Base-by-base conservation (phyloP, 1,140 invertebrate genomes). In the Solen grandis region DNA sequence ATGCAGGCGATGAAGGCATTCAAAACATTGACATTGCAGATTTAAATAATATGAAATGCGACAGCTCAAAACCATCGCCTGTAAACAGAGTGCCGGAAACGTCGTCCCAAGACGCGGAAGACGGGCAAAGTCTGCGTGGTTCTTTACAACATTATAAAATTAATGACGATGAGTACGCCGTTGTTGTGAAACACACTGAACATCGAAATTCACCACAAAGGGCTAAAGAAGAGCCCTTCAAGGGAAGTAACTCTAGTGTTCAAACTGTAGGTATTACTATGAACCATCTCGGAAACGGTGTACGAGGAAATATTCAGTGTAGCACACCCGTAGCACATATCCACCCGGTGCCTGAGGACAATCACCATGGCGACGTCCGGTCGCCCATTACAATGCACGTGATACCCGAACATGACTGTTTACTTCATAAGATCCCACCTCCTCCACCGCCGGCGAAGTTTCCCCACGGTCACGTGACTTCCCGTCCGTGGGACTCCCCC, bases 281-380 rank as follows among this genome's bases (percentile, higher is more conserved):
- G n/a, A n/a, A n/a, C n/a, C n/a, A n/a, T n/a, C n/a, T n/a, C n/a
- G n/a, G n/a, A n/a, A n/a, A n/a, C n/a, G n/a, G n/a, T n/a, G n/a
- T n/a, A n/a, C n/a, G n/a, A n/a, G n/a, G n/a, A n/a, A n/a, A n/a
- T n/a, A n/a, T n/a, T n/a, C n/a, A n/a, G n/a, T n/a, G n/a, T 46
- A 46, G 19, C 19, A 46, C 8, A 19, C 41, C 41, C 41, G 41
- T 46, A 8, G 41, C 41, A 54, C 75, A 78, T 78, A 78, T 78
- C 65, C 75, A 78, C 62, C 19, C 63, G 5, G 75, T 78, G 75
- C 75, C 75, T 78, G 75, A 69, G 69, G 75, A 78, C 8, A 66
- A 13, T 3, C 55, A 25, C 35, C 31, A 19, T 8, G 22, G 35
- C 33, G 54, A 68, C 50, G 22, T 27, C 0, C 27, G 16, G 16